Base-by-base conservation (phyloP, 1,140 invertebrate genomes). In the Bombus superbus region DNA sequence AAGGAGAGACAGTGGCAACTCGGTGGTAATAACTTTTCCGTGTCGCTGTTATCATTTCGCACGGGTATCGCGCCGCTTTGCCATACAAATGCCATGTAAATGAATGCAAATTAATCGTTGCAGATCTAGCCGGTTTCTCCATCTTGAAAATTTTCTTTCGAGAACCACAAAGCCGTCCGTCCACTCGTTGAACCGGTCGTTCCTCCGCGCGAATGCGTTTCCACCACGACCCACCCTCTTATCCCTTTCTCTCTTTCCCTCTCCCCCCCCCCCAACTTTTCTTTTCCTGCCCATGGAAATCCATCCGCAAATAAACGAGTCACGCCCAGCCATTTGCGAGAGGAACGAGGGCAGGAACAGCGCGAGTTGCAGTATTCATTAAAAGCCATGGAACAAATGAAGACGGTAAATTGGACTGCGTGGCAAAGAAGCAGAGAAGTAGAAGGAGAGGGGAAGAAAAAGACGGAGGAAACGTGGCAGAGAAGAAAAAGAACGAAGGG, bases 321-420 rank as follows among this genome's bases (percentile, higher is more conserved):
- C 89, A 88, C 89, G 89, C 83, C 89, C 89, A 90, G 86, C 85
- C 86, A 88, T 91, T 90, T 90, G 83, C 68, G 40, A 66, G 82
- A 87, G 74, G 88, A 88, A 83, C 83, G 79, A 79, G 80, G n/a
- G 71, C 62, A 64, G 75, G 59, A 90, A 77, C 64, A 53, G 73
- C 64, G 88, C 64, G 75, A 77, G 78, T 89, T 73, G 88, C 81
- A 75, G 89, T 90, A 87, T 89, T 80, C 69, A 75, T 76, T 68
- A 64, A 84, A 82, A 86, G 80, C 86, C 83, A 32, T 53, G 66
- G 81, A 81, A 86, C 81, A 86, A 86, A 86, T 82, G 77, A 79
- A 81, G 79, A 82, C 72, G 62, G 80, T 86, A 86, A 85, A 80
- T 81, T 80, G 76, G 77, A 73, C 77, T 71, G 6, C 13, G 53